phyloP scores from a whole-genome alignment of 2,888 invertebrate species.

The Platycheirus rosarum region DNA sequence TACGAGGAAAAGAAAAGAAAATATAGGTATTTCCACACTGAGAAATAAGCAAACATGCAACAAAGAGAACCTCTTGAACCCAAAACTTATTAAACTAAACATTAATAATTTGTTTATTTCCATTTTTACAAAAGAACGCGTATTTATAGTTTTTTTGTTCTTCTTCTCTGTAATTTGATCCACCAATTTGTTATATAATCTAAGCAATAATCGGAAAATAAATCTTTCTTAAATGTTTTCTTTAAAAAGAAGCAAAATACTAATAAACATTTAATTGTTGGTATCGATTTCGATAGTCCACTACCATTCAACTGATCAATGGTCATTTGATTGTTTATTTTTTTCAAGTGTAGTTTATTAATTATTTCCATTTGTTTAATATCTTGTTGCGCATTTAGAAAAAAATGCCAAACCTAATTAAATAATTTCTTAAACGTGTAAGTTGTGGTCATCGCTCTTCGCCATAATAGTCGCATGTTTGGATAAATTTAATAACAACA shows the following conservation, averaged over 20 bases:
- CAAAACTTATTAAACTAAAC: conserved; percentile 34
- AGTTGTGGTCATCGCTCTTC: not conserved
- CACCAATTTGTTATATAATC: not conserved
- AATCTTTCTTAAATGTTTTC: no score
- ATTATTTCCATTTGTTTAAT: no score
- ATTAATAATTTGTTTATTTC: conserved; percentile 52
- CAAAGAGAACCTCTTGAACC: not conserved
- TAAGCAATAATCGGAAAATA: not conserved
- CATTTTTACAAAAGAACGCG: conserved; percentile 40
- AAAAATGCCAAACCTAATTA: no score
- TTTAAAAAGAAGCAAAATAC: not conserved
- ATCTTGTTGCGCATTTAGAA: no score
- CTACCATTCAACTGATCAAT: no score
- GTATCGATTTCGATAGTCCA: not conserved
- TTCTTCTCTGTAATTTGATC: not conserved
- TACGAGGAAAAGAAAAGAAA: not conserved
- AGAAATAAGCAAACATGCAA: not conserved
- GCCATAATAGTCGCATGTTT: not conserved
- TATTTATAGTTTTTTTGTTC: conserved; percentile 17
- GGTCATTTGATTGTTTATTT: no score
- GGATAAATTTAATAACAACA: not conserved
- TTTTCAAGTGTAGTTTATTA: no score
- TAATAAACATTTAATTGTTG: not conserved
- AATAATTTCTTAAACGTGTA: no score
- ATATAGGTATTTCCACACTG: no score